Base-by-base conservation (phyloP, 2,113 vertebrate species). In the Hipposideros armiger region DNA sequence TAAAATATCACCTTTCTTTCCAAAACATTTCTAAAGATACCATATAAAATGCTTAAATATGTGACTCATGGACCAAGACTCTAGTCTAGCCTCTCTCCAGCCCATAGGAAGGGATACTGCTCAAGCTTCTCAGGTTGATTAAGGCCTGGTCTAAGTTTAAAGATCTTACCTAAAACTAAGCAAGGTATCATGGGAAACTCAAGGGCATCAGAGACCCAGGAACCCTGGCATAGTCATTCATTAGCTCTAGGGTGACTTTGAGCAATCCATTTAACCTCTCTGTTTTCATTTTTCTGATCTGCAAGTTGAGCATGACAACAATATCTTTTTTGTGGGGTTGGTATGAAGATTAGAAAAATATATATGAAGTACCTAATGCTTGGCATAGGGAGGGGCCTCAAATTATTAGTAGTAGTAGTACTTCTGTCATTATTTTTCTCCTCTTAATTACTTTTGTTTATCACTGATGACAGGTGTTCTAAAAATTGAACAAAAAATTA, bases 401-500 rank as follows among this genome's bases (percentile, higher is more conserved):
- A 87, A 67, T 78, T 62, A 77, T 40, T 89, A 24, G 4, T 36
- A 56, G 6, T 70, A 81, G 50, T 62, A 56, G 8, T 66, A 10
- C 13, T 92, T 32, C 67, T 83, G 58, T 32, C 60, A 82, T 62
- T 76, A 19, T 81, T 81, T 83, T 69, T 80, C 62, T 80, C 74
- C 26, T 60, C 36, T 42, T 70, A 88, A 88, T 20, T 67, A 45
- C 26, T 76, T 90, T 90, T 80, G 36, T 86, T 91, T 52, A 81
- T 91, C 30, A 95, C 4, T 56, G 4, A 11, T 36, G 62, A 83
- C 32, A 72, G 3, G 3, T 67, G 17, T 73, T 81, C 36, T 78
- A 15, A 66, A 77, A 93, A 93, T 42, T 73, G 22, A 89, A 47
- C 52, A 87, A 78, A 93, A n/a, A 82, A 78, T 69, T 89, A 16